Conservation (phyloP, 2,113 vertebrate species). For the Sylvietta virens region DNA sequence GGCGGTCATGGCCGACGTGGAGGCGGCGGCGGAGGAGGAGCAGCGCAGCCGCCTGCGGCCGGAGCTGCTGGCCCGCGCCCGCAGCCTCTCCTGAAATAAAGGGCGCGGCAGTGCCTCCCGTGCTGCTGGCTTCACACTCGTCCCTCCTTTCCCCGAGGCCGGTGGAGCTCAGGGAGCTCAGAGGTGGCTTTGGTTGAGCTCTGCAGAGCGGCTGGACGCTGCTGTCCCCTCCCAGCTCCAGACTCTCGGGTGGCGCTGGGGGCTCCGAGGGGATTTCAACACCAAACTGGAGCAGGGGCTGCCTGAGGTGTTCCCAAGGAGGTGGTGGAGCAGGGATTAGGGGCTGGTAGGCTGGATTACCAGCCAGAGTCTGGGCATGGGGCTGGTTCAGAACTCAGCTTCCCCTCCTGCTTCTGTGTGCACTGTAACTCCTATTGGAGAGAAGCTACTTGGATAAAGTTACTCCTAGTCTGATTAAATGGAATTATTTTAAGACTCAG, state of each 20-base stretch:
- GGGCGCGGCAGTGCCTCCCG: background rate
- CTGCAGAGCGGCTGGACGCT: background rate
- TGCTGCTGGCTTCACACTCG: background rate
- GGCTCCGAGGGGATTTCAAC: background rate
- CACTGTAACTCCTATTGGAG: background rate
- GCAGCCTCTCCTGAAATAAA: conserved; percentile 81
- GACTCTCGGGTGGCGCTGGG: accelerated
- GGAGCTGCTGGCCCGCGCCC: conserved; percentile 73
- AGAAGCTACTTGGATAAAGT: background rate
- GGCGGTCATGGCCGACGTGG: conserved; percentile 81
- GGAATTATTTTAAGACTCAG: background rate
- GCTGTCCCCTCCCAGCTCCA: background rate
- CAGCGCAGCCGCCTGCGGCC: conserved; percentile 72
- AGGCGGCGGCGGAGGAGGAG: conserved; percentile 70
- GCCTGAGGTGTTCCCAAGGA: background rate
- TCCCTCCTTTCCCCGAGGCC: background rate
- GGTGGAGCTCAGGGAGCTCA: background rate
- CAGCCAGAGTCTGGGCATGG: background rate
- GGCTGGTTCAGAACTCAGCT: background rate
- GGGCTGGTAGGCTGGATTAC: background rate
- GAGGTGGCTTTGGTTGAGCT: background rate
- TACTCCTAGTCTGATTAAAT: conserved; percentile 47
- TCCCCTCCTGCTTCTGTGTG: background rate
- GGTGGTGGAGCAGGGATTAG: background rate
- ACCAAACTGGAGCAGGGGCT: background rate